Evolutionary conservation across 2,888 invertebrate species (phyloP), one percentile per base, ranked within the genome.

Genomic region (Plebejus melissa): DNA sequence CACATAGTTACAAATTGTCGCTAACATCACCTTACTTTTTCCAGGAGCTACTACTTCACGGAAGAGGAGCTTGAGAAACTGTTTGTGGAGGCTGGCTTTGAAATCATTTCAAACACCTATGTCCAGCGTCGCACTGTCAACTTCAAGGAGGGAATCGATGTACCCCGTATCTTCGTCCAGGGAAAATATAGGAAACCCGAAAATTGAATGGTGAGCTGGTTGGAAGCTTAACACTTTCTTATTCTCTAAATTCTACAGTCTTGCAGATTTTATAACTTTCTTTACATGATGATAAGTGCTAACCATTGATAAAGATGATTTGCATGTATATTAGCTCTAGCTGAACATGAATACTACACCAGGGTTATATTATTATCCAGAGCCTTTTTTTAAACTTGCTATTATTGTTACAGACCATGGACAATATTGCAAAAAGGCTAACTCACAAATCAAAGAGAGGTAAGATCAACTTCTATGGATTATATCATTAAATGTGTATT

Each of bases 101-200:
- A 95, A 80, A 92, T 96, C 1, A 80, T 95, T 0, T 90, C 90
- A 76, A 97, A 96, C 84, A 94, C 94, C 0, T 99, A 99, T 86
- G 94, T 99, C 2, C 95, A 98, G 82, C 94, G 98, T 54, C 94
- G 98, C 75, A 99, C 99, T 0, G 94, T 98, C 0, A 99, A 99
- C 90, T 94, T 96, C 75, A 99, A 99, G 84, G 98, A 99, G 90
- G 96, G 97, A 11, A 94, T 99, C 72, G 96, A 98, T 94, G 98
- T 98, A 0, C 97, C 97, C 0, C 95, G 99, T 79, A 96, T 98
- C 81, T 99, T 99, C 93, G 95, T 99, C 0, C 99, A 99, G 89
- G 98, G 96, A 4, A 97, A 97, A 94, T 97, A 97, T 82, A 88
- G 85, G 50, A 97, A 96, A 83, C 90, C 92, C 22, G 16, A 28